Evolutionary conservation across 2,888 invertebrate species (phyloP), one percentile per base, ranked within the genome.

Genomic region (Pandemis cinnamomeana): DNA sequence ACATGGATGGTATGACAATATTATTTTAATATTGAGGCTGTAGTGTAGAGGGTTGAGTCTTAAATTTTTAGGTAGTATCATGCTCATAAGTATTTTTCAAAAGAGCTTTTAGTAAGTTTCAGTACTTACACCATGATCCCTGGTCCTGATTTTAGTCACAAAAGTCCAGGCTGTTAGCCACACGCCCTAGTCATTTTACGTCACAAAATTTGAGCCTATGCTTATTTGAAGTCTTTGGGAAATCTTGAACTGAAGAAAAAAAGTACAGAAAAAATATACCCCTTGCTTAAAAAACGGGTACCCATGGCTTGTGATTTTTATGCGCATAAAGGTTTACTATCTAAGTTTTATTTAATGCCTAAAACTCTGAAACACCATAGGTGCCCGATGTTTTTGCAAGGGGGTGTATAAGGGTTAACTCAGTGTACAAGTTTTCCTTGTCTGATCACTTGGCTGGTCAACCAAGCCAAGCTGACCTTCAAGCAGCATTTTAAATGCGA

Each of bases 401-500:
- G 20, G 20, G 20, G 20, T 20, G 20, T 20, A 20, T 20, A 36
- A 36, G 27, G 27, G 2, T 36, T 36, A 36, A 36, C 27, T 51
- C 36, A 8, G n/a, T 66, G 53, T 20, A 66, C 73, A 70, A 61
- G 70, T 74, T 67, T 41, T 71, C 74, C 70, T 74, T 67, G 71
- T 71, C 53, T 41, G 46, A 46, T 66, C 67, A n/a, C n/a, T 51
- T 53, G 42, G 60, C 64, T 68, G 64, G 42, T 64, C 58, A 72
- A 63, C 63, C 64, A 70, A 66, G 69, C 64, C 69, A 70, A 51
- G 70, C 66, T 74, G 74, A 71, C 74, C 74, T 74, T 74, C 70
- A 74, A 15, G 60, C 70, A 74, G 66, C 15, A 71, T 71, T 44
- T 74, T 70, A 55, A 74, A 74, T 74, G 71, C 55, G 69, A 71